phyloP scores from a whole-genome alignment of 2,888 invertebrate species.

The Serripes groenlandicus region DNA sequence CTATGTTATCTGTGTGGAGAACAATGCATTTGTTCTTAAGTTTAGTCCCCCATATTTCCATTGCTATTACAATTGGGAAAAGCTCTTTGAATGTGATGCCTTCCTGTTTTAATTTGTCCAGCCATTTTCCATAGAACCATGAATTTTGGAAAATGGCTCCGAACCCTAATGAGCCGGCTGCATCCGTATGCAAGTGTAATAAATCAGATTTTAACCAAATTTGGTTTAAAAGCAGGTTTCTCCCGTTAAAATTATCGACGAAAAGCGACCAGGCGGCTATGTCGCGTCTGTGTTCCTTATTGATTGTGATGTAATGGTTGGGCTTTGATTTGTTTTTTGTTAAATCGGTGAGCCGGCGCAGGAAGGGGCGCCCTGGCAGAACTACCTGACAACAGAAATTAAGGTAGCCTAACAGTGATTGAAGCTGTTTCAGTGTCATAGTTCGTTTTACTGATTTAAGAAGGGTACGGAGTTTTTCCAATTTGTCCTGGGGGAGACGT shows the following conservation, averaged over 20 bases:
- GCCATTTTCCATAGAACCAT: constrained; percentile 35
- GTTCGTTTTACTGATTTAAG: constrained; percentile 3
- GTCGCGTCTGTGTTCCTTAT: constrained; percentile 38
- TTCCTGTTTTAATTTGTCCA: background rate
- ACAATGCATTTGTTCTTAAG: constrained; percentile 36
- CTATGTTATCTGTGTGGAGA: constrained; percentile 37
- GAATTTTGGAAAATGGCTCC: constrained; percentile 35
- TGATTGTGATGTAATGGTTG: constrained; percentile 13
- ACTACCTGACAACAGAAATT: constrained; percentile 21
- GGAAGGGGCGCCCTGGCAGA: constrained; percentile 35
- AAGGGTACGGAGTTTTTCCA: background rate
- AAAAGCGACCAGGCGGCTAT: constrained; percentile 41
- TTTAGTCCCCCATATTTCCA: constrained; percentile 50
- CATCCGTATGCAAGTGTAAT: constrained; percentile 39
- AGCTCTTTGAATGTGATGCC: constrained; percentile 30
- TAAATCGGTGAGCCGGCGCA: constrained; percentile 42
- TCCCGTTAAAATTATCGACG: constrained; percentile 49
- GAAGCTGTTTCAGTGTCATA: constrained; percentile 35
- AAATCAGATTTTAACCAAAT: constrained; percentile 25
- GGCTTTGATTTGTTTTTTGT: constrained; percentile 25
- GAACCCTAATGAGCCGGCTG: constrained; percentile 39
- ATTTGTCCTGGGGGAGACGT: constrained; percentile 24
- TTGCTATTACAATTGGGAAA: constrained; percentile 29
- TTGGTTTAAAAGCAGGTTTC: constrained; percentile 48
- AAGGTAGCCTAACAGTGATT: constrained; percentile 32